Conservation (phyloP, 2,888 invertebrate genomes). For the Acanthosoma haemorrhoidale region DNA sequence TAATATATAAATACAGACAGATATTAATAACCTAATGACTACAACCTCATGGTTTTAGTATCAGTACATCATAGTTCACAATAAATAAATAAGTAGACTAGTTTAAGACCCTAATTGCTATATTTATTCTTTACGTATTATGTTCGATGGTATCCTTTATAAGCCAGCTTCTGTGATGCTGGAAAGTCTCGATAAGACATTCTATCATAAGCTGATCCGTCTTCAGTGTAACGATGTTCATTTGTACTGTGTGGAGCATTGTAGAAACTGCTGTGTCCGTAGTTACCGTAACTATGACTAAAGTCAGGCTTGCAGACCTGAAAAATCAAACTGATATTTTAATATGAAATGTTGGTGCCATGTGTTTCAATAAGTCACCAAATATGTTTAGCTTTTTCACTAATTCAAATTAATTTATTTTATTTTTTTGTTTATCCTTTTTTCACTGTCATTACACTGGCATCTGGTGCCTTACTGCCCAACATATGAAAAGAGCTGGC, state of each 20-base stretch:
- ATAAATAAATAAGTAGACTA: constrained; percentile 7
- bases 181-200: constrained; percentile 32
- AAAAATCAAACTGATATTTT: neutral
- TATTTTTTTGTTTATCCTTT: no score
- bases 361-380: no score
- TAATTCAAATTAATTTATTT: no score
- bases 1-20: no score
- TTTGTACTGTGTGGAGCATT: constrained; percentile 61
- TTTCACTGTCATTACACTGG: no score
- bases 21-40: no score
- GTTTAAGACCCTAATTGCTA: neutral
- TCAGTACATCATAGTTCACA: neutral
- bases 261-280: constrained; percentile 47
- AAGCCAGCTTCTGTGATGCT: constrained; percentile 40
- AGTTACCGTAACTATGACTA: constrained; percentile 51
- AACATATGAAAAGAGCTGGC: no score
- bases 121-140: neutral
- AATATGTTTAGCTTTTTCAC: no score
- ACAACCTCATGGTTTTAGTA: no score
- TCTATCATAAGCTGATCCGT: constrained; percentile 27
- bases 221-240: constrained; percentile 24
- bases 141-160: constrained; percentile 35
- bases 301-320: constrained; percentile 52
- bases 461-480: no score
- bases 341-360: no score